phyloP scores from a whole-genome alignment of 2,888 invertebrate species.

The Agrilus cyanescens region DNA sequence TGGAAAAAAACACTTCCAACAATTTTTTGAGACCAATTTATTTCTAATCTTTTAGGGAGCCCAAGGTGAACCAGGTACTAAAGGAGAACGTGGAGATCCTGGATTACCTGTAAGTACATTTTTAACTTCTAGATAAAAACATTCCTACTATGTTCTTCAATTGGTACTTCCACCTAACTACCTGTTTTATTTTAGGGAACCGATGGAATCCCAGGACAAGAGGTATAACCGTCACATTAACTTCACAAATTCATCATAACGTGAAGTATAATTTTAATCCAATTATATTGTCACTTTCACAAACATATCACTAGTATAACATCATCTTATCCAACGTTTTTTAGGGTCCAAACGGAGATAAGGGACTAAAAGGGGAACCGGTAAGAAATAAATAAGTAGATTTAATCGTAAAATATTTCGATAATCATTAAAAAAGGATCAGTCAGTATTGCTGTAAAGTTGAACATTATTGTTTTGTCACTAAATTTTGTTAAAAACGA shows the following conservation, averaged over 20 bases:
- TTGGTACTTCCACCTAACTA: no score
- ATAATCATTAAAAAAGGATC: background rate
- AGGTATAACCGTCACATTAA: constrained; percentile 44
- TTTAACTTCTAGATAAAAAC: background rate
- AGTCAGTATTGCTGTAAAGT: no score
- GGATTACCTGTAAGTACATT: constrained; percentile 75
- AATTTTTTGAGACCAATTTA: constrained; percentile 1
- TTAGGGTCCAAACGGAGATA: constrained; percentile 82
- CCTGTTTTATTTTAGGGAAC: constrained; percentile 61
- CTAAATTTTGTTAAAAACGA: constrained; percentile 3
- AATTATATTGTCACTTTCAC: constrained; percentile 1
- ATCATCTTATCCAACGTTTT: constrained; percentile 25
- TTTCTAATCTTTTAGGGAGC: constrained; percentile 54
- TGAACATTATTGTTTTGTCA: background rate
- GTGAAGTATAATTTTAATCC: no score
- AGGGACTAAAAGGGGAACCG: constrained; percentile 73
- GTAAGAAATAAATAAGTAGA: constrained; percentile 44
- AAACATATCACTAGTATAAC: constrained; percentile 2
- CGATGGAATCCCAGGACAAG: constrained; percentile 85
- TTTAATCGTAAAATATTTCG: background rate
- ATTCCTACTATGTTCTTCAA: no score
- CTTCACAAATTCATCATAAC: background rate
- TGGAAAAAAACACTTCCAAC: background rate
- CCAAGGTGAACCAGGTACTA: constrained; percentile 82
- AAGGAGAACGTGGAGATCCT: constrained; percentile 88